Evolutionary conservation across 2,113 vertebrate genomes (phyloP).

Genomic region (Microcebus murinus): DNA sequence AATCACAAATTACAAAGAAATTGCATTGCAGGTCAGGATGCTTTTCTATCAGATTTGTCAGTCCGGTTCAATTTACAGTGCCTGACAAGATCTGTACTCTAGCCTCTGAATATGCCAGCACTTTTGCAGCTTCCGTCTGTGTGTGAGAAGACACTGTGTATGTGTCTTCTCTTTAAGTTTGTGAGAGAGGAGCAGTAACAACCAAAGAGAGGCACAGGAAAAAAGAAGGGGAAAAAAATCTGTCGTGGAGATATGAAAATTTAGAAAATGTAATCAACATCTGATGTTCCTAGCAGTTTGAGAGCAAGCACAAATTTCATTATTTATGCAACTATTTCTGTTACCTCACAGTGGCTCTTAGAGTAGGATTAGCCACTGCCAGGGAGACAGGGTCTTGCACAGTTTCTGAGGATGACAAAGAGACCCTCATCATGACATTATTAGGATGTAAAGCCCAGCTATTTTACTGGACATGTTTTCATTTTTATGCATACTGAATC

Average conservation of each 20-base stretch:
- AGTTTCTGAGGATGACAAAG: neutral
- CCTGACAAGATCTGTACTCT: neutral
- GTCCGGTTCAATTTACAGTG: neutral
- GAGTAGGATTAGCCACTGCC: neutral
- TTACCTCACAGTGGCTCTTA: neutral
- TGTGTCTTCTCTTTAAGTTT: neutral
- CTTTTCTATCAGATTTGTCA: neutral
- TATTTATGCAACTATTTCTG: neutral
- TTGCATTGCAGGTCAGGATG: neutral
- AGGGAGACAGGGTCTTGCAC: neutral
- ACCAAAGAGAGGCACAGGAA: neutral
- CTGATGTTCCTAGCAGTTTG: neutral
- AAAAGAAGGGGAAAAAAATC: neutral
- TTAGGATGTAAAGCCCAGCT: neutral
- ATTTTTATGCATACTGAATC: neutral
- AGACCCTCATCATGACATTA: neutral
- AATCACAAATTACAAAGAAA: neutral
- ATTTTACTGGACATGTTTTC: neutral
- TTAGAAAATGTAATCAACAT: neutral
- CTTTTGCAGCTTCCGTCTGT: neutral
- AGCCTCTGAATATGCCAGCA: neutral
- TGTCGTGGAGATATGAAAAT: neutral
- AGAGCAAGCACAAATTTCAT: neutral
- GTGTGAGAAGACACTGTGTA: neutral
- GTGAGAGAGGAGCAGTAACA: neutral